phyloP scores from a whole-genome alignment of 2,113 vertebrate species.

The Sinosuthora webbiana region DNA sequence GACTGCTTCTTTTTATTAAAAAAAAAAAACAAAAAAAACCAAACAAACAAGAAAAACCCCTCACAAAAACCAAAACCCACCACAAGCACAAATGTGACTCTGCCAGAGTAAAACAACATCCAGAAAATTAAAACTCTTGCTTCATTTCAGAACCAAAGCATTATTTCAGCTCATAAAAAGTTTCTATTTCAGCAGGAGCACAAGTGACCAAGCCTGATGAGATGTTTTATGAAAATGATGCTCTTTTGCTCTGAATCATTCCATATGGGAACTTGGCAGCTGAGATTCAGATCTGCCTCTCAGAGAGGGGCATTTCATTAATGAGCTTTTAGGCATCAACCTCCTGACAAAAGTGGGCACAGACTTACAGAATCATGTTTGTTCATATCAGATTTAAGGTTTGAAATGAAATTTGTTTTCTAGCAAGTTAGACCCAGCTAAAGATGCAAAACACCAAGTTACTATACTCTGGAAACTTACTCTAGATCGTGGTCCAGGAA shows the following conservation, averaged over 20 bases:
- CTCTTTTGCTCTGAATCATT: neutral
- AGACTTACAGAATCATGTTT: neutral
- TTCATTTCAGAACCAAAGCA: neutral
- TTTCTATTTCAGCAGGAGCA: neutral
- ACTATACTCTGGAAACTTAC: slow-evolving; percentile 66
- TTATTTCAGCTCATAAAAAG: neutral
- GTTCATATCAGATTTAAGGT: neutral
- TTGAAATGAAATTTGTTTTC: neutral
- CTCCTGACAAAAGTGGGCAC: neutral
- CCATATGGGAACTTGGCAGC: neutral
- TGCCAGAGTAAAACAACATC: neutral
- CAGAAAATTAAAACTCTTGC: neutral
- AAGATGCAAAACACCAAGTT: neutral
- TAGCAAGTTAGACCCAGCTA: neutral
- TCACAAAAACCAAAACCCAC: neutral
- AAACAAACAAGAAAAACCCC: neutral
- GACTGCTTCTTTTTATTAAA: neutral
- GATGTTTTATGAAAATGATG: neutral
- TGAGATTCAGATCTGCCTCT: neutral
- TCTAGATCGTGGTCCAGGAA: slow-evolving; percentile 90
- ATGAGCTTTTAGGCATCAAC: neutral
- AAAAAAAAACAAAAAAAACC: neutral
- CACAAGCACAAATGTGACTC: neutral
- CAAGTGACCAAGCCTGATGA: neutral
- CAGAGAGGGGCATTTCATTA: neutral